These are phyloP conservation scores for Oryzaephilus surinamensis DNA, from an alignment of 1,140 invertebrate species.

Conservation along the genomic window DNA sequence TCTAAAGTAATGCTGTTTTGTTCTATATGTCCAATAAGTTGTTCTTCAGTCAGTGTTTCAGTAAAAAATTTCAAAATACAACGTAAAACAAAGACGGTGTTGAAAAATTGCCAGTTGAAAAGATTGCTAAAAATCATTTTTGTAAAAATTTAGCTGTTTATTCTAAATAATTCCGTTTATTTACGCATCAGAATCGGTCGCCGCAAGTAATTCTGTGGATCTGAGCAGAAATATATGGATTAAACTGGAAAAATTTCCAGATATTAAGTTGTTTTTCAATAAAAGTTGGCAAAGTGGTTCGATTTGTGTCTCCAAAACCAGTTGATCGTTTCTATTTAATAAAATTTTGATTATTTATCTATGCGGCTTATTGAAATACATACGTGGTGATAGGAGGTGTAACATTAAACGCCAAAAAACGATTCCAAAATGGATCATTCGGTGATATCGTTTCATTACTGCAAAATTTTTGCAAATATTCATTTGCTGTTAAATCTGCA, in stretches of 20 bases:
- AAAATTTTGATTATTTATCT: slow-evolving; percentile 9
- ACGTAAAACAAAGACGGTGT: slow-evolving; percentile 84
- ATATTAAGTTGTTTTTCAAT: slow-evolving; percentile 66
- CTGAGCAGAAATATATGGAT: slow-evolving; percentile 73
- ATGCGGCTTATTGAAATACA: slow-evolving; percentile 21
- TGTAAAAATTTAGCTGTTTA: slow-evolving; percentile 9
- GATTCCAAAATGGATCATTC: slow-evolving; percentile 91
- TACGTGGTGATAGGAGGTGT: slow-evolving; percentile 63
- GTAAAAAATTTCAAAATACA: slow-evolving; percentile 83
- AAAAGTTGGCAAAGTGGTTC: slow-evolving; percentile 63
- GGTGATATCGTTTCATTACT: slow-evolving; percentile 66
- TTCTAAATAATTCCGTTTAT: slow-evolving; percentile 26
- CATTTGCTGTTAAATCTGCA: slow-evolving; percentile 71
- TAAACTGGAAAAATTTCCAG: slow-evolving; percentile 79
- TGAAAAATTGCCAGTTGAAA: slow-evolving; percentile 90
- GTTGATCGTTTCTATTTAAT: slow-evolving; percentile 57
- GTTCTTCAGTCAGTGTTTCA: slow-evolving; percentile 63
- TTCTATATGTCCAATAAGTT: slow-evolving; percentile 63
- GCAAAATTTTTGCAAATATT: slow-evolving; percentile 67
- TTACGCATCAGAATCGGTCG: slow-evolving; percentile 79
- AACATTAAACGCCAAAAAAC: slow-evolving; percentile 84
- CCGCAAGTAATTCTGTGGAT: slow-evolving; percentile 66
- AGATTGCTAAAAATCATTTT: slow-evolving; percentile 56
- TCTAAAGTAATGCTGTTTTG: slow-evolving; percentile 38
- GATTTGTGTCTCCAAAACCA: slow-evolving; percentile 68